Conservation (phyloP, 2,888 invertebrate genomes). For the Pegoplata infirma region DNA sequence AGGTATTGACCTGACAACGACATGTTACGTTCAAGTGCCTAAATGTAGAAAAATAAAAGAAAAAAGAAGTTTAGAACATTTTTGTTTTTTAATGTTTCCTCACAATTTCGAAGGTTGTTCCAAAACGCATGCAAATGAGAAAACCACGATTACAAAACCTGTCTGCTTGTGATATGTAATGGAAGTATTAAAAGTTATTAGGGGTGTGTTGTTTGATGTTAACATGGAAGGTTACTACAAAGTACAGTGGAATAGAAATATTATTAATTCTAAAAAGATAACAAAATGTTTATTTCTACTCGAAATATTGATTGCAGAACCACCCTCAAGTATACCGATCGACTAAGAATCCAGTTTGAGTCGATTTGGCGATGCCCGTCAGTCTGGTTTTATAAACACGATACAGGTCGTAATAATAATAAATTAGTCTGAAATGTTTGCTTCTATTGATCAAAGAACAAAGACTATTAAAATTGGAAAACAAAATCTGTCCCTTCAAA, state of each 20-base stretch:
- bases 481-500: too few species aligned
- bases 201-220: slow-evolving; percentile 5
- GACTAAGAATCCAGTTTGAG: too few species aligned
- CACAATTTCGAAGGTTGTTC: neutral
- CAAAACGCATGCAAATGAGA: slow-evolving; percentile 25
- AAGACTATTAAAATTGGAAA: too few species aligned
- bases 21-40: slow-evolving; percentile 97
- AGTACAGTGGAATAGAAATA: slow-evolving; percentile 28
- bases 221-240: slow-evolving; percentile 7
- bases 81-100: neutral
- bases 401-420: too few species aligned
- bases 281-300: too few species aligned
- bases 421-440: too few species aligned
- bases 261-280: neutral
- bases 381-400: too few species aligned
- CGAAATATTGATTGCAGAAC: too few species aligned
- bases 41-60: slow-evolving; percentile 66
- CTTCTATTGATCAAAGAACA: too few species aligned
- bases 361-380: too few species aligned
- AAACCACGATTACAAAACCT: slow-evolving; percentile 1
- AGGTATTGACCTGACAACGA: slow-evolving; percentile 97
- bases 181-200: neutral
- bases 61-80: neutral
- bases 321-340: too few species aligned
- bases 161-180: neutral